phyloP scores from a whole-genome alignment of 2,888 invertebrate species.

The Eugnorisma glareosa region DNA sequence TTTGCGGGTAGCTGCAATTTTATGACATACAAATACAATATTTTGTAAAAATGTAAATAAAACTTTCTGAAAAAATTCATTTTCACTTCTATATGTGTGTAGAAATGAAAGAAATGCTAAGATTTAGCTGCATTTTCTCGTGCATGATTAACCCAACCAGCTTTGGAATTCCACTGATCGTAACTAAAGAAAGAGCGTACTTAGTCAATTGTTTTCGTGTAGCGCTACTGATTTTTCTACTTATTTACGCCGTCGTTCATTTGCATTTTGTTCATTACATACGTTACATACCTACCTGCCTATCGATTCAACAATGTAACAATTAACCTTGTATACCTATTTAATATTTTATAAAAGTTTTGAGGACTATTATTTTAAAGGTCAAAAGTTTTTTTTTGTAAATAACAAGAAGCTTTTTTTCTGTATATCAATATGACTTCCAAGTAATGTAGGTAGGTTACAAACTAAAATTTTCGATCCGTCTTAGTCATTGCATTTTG shows the following conservation, averaged over 20 bases:
- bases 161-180: constrained; percentile 9
- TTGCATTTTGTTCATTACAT: constrained; percentile 12
- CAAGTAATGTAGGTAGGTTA: not conserved
- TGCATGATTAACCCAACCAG: not conserved
- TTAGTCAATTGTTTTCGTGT: constrained; percentile 24
- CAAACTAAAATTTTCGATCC: too few relatives aligned
- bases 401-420: not conserved
- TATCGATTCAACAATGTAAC: constrained; percentile 5
- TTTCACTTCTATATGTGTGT: constrained; percentile 4
- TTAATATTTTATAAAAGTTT: not conserved
- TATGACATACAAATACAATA: constrained; percentile 35
- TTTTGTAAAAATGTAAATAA: constrained; percentile 9
- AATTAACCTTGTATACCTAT: not conserved
- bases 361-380: not conserved
- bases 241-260: constrained; percentile 11
- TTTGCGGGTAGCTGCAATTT: constrained; percentile 37
- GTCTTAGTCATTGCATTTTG: not conserved
- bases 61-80: not conserved
- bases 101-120: not conserved
- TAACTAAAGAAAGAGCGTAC: constrained; percentile 20
- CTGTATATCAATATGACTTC: not conserved
- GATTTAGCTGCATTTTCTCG: not conserved
- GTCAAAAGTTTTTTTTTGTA: not conserved
- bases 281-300: too few relatives aligned
- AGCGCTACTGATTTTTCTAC: constrained; percentile 27